These are phyloP conservation scores for Pocillopora verrucosa DNA, from an alignment of 64 coral and sea anemone species.

Conservation along the genomic window DNA sequence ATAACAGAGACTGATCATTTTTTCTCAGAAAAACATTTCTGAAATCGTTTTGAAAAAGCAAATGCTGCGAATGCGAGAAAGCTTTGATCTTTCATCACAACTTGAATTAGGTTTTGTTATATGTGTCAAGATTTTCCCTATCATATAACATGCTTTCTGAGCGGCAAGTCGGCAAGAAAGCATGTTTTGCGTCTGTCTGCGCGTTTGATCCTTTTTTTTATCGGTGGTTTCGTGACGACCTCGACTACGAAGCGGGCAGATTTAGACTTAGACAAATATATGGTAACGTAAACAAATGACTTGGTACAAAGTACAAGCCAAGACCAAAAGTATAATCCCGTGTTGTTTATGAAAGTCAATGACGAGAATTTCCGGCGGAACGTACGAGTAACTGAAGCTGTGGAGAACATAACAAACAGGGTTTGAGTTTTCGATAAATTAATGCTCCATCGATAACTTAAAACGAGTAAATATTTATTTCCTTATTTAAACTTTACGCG, in stretches of 20 bases:
- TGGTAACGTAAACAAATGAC: background rate
- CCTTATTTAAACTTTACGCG: background rate
- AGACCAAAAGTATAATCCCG: background rate
- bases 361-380: conserved; percentile 22
- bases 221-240: background rate
- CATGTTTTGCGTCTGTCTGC: background rate
- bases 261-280: background rate
- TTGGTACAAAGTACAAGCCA: background rate
- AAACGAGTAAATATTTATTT: background rate
- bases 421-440: background rate
- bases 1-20: background rate
- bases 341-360: conserved; percentile 2
- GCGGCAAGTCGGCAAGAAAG: background rate
- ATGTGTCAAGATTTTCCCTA: background rate
- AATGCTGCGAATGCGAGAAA: conserved; percentile 1
- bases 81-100: background rate
- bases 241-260: background rate
- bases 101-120: background rate
- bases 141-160: background rate
- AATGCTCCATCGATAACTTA: background rate
- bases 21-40: background rate
- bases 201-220: background rate
- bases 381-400: background rate
- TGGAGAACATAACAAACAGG: background rate
- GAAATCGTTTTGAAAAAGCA: background rate